A percentile compares a stretch with the other conserved stretches of the same genome.
phyloP scores from a whole-genome alignment of 2,113 vertebrate genomes.

The Psilopsiagon aymara region DNA sequence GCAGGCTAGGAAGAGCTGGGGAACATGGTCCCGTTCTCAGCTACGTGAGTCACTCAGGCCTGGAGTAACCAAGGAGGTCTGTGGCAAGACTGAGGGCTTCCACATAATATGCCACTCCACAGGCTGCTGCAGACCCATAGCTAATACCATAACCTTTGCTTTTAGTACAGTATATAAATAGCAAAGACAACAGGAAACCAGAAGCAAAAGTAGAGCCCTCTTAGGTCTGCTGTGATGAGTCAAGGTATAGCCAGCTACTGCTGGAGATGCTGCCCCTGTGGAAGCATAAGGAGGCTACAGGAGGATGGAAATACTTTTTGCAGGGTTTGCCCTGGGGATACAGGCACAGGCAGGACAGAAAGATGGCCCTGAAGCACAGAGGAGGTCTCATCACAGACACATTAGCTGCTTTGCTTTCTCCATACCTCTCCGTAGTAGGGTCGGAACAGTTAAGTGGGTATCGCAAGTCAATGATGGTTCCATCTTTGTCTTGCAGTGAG shows the following conservation, averaged over 20 bases:
- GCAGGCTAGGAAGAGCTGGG: constrained; percentile 7
- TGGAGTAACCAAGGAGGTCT: not conserved
- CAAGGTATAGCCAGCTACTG: not conserved
- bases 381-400: not conserved
- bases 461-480: constrained; percentile 89
- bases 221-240: not conserved
- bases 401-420: not conserved
- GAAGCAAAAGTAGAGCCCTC: not conserved
- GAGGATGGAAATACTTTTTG: not conserved
- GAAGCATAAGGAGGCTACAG: not conserved
- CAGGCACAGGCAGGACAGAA: not conserved
- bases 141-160: not conserved
- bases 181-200: constrained; percentile 23
- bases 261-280: not conserved
- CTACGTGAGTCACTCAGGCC: not conserved
- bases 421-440: constrained; percentile 92
- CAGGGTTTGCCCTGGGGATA: not conserved
- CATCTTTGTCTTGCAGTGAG: constrained; percentile 91
- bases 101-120: not conserved
- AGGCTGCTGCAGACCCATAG: not conserved
- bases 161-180: constrained; percentile 26
- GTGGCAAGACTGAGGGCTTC: not conserved
- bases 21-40: not conserved
- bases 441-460: constrained; percentile 94
- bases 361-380: not conserved